Evolutionary conservation across 2,113 vertebrate genomes (phyloP).

Genomic region (Donacobius atricapilla): DNA sequence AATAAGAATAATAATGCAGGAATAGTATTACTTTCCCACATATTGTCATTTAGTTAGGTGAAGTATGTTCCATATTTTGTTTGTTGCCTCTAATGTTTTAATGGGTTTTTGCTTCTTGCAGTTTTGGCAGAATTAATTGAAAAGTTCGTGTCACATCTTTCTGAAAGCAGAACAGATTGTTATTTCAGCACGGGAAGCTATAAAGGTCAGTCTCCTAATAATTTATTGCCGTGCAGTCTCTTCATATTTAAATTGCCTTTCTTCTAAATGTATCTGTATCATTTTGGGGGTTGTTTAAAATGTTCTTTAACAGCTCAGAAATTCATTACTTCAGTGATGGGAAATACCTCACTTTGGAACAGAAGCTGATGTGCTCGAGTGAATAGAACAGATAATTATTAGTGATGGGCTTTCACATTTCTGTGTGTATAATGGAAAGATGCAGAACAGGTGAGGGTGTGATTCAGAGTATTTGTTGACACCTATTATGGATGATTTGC

Average conservation of each 20-base stretch:
- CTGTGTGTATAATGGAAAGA: not conserved
- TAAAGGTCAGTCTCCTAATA: conserved; percentile 80
- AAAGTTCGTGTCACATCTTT: conserved; percentile 80
- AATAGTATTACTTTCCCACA: not conserved
- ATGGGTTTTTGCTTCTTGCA: conserved; percentile 67
- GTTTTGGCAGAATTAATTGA: conserved; percentile 88
- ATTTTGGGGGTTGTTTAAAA: not conserved
- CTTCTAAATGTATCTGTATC: not conserved
- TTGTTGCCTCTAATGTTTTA: conserved; percentile 17
- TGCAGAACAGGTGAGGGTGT: not conserved
- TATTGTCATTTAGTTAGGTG: not conserved
- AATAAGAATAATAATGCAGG: not conserved
- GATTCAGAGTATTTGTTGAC: not conserved
- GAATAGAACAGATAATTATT: not conserved
- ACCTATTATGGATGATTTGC: not conserved
- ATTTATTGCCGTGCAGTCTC: not conserved
- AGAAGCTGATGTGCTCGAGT: not conserved
- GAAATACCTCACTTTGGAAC: not conserved
- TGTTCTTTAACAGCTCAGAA: not conserved
- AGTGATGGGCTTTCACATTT: not conserved
- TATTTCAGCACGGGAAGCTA: conserved; percentile 76
- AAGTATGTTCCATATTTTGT: not conserved
- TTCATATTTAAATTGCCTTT: not conserved
- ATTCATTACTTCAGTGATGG: not conserved
- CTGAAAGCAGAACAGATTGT: conserved; percentile 72